Evolutionary conservation across 2,113 vertebrate genomes (phyloP).

Genomic region (Pandion haliaetus): DNA sequence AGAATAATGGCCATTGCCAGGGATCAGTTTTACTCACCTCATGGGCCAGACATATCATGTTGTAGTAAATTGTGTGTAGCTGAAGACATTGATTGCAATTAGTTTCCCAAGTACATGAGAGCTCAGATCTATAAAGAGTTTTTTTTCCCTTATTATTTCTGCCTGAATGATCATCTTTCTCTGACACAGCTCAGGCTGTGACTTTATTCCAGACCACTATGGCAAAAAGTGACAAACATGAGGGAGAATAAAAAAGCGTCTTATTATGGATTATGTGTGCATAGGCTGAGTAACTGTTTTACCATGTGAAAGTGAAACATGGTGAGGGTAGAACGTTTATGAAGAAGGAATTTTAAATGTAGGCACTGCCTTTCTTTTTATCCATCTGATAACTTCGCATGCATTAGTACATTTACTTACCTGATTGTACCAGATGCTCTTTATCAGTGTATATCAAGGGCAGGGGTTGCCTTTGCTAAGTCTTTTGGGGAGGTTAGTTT

Average conservation of each 20-base stretch:
- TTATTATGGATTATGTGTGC: neutral
- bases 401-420: neutral
- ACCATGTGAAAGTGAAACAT: neutral
- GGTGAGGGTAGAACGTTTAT: neutral
- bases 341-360: neutral
- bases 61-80: slow-evolving; percentile 55
- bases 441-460: neutral
- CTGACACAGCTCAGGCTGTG: neutral
- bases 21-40: neutral
- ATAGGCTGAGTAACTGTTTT: neutral
- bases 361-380: neutral
- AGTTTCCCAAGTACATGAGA: slow-evolving; percentile 17
- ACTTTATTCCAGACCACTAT: neutral
- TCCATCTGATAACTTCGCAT: neutral
- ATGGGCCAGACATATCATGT: slow-evolving; percentile 24
- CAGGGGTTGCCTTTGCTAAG: neutral
- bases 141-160: neutral
- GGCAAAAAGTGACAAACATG: neutral
- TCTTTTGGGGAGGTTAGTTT: neutral
- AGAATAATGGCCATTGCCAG: neutral
- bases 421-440: neutral
- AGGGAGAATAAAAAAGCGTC: neutral
- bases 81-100: slow-evolving; percentile 59
- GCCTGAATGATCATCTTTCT: neutral
- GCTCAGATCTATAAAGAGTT: slow-evolving; percentile 28